Percentiles rank a stretch among this genome's conserved stretches.
Evolutionary conservation across 23 tunicate genomes (phyloP).

Genomic region (Styela plicata): DNA sequence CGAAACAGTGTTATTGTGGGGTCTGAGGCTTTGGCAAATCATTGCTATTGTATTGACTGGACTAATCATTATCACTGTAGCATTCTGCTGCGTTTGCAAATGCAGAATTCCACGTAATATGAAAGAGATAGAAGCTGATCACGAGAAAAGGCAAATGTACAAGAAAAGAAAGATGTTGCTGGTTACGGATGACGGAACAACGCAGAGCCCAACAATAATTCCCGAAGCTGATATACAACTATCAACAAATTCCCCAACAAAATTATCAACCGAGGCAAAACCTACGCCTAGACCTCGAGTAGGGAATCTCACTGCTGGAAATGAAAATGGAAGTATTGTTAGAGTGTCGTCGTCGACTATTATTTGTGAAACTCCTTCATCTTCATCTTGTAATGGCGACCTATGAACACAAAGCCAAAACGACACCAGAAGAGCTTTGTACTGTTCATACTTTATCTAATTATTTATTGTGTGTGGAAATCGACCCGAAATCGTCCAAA

Average conservation of each 20-base stretch:
- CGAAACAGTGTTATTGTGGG: slow-evolving; percentile 21
- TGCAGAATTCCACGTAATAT: slow-evolving; percentile 36
- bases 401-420: too few species aligned
- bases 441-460: too few species aligned
- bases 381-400: background rate
- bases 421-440: too few species aligned
- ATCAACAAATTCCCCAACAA: background rate
- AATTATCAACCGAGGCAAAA: background rate
- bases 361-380: background rate
- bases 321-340: background rate
- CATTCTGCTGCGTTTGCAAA: slow-evolving; percentile 42
- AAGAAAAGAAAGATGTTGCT: background rate
- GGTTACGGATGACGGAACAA: background rate
- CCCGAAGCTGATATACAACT: background rate
- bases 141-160: background rate
- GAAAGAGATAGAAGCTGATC: slow-evolving; percentile 22
- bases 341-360: background rate
- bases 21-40: slow-evolving; percentile 27
- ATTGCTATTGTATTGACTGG: slow-evolving; percentile 14
- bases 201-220: background rate
- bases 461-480: too few species aligned
- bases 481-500: too few species aligned
- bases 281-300: background rate
- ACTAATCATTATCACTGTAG: slow-evolving; percentile 7
- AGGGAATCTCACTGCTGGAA: background rate